phyloP scores from a whole-genome alignment of 1,140 invertebrate species.

The Gryon sp. region DNA sequence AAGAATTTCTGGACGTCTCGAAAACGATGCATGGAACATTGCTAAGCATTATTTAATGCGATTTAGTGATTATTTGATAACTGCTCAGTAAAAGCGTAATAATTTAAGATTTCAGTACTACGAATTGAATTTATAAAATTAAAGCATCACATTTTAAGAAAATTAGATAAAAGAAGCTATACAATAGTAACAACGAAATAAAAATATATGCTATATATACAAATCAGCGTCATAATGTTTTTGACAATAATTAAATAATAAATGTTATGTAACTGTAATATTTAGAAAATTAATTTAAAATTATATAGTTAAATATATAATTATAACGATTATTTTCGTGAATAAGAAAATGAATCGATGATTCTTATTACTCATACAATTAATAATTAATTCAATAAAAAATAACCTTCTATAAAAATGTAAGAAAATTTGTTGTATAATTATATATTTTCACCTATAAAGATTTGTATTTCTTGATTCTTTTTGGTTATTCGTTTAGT shows the following conservation, averaged over 20 bases:
- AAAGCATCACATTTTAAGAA: not conserved
- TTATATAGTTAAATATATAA: no score
- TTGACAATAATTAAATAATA: no score
- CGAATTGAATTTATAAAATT: not conserved
- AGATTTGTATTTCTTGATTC: not conserved
- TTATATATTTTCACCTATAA: not conserved
- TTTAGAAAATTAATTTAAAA: no score
- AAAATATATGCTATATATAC: constrained; percentile 35
- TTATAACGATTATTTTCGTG: no score
- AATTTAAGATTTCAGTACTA: constrained; percentile 7
- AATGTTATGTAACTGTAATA: no score
- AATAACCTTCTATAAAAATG: not conserved
- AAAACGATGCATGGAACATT: constrained; percentile 30
- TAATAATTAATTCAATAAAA: no score
- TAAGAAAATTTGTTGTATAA: not conserved
- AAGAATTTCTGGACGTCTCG: constrained; percentile 10
- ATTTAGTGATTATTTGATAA: constrained; percentile 48
- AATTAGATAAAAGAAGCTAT: constrained; percentile 10
- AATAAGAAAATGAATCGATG: no score
- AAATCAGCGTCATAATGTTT: constrained; percentile 16
- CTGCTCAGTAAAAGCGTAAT: constrained; percentile 32
- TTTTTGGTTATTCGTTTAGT: not conserved
- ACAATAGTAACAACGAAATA: not conserved
- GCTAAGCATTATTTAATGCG: constrained; percentile 12
- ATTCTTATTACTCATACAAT: no score